phyloP scores from a whole-genome alignment of 1,140 invertebrate species.

The Temnothorax longispinosus region DNA sequence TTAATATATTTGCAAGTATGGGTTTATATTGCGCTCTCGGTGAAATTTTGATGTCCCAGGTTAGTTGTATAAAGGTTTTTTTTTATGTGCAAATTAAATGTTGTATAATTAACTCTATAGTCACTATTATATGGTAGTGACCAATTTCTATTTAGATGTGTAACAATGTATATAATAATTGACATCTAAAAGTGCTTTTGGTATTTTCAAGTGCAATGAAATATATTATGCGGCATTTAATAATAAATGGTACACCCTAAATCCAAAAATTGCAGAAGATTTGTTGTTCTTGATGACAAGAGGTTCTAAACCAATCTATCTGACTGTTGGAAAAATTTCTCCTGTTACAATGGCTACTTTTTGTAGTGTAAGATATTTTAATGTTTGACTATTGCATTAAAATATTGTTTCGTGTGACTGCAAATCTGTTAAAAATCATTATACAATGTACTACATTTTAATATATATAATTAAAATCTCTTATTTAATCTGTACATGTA shows the following conservation, averaged over 20 bases:
- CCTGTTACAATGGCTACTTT: slow-evolving; percentile 30
- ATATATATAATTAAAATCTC: not conserved
- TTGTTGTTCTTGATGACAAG: slow-evolving; percentile 44
- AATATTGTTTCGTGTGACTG: not conserved
- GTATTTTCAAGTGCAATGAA: slow-evolving; percentile 9
- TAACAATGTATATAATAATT: not conserved
- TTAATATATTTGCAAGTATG: slow-evolving; percentile 37
- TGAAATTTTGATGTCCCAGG: slow-evolving; percentile 30
- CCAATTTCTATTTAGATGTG: not conserved
- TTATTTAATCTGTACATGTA: not conserved
- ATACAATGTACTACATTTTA: not conserved
- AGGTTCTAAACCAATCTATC: slow-evolving; percentile 34
- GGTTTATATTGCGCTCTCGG: slow-evolving; percentile 35
- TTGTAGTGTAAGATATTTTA: slow-evolving; percentile 53
- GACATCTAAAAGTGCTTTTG: not conserved
- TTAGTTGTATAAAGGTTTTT: not conserved
- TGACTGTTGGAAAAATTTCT: slow-evolving; percentile 59
- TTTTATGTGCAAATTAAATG: not conserved
- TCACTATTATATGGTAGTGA: not conserved
- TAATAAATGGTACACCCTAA: slow-evolving; percentile 3
- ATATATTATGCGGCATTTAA: slow-evolving; percentile 19
- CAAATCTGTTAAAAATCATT: not conserved
- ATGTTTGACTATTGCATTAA: not conserved
- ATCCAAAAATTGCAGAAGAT: not conserved
- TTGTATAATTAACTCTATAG: not conserved